These are phyloP conservation scores for Diarsia dahlii DNA, from an alignment of 2,888 invertebrate genomes.

Conservation along the genomic window DNA sequence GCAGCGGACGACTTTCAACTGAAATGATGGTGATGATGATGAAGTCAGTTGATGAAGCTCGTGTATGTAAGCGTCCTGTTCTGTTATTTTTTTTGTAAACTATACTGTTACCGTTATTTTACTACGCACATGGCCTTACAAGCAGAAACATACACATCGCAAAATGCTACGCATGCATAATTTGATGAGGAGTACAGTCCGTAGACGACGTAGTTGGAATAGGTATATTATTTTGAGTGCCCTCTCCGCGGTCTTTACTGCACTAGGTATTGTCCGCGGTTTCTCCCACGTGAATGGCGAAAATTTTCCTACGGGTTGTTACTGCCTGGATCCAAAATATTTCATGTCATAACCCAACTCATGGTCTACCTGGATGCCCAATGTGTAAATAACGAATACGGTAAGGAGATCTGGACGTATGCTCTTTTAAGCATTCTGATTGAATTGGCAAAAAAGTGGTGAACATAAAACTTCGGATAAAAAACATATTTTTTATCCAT, in stretches of 20 bases:
- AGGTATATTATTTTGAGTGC: constrained; percentile 9
- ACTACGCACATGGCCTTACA: constrained; percentile 40
- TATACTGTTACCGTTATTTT: constrained; percentile 15
- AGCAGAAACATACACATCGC: neutral
- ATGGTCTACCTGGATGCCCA: too few relatives aligned
- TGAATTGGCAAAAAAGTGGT: too few relatives aligned
- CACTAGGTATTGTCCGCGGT: neutral
- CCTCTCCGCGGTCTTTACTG: neutral
- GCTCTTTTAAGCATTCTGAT: too few relatives aligned
- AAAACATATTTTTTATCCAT: too few relatives aligned
- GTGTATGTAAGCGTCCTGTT: neutral
- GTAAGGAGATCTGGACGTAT: too few relatives aligned
- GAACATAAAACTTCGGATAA: too few relatives aligned
- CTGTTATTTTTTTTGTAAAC: constrained; percentile 2
- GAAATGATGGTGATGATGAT: too few relatives aligned
- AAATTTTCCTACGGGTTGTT: neutral
- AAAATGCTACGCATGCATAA: constrained; percentile 31
- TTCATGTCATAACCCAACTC: neutral
- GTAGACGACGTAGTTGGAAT: neutral
- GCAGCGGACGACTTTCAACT: too few relatives aligned
- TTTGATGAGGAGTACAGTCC: constrained; percentile 22
- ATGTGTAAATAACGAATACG: too few relatives aligned
- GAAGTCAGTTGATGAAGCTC: neutral
- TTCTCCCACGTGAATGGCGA: neutral
- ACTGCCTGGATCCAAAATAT: neutral